Base-by-base conservation (phyloP, 2,888 invertebrate species). In the Tiliacea citrago region DNA sequence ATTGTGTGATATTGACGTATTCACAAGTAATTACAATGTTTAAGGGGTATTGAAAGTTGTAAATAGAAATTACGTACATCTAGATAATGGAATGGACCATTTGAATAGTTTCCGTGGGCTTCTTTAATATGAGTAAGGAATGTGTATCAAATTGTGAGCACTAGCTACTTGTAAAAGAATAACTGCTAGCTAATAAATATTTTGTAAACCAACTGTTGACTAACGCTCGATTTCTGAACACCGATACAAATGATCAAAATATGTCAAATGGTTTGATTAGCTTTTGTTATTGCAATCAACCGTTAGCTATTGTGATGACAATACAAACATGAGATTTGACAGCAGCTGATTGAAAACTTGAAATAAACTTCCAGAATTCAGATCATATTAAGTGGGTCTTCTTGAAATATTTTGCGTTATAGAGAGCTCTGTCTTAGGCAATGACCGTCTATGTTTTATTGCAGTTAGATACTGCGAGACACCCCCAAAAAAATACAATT, bases 1-100 rank as follows among this genome's bases (percentile, higher is more conserved):
- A 70, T 78, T 87, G 51, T 75, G 58, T 61, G 39, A 49, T 10
- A 39, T 49, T 83, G 78, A 88, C 82, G 84, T 86, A 82, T 73
- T 68, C 51, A 39, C 63, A 42, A 69, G 35, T 45, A 73, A 68
- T 72, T 63, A 63, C 18, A 65, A 63, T 74, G 63, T 68, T 57
- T 55, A 39, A 77, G 47, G 42, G 51, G 39, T 68, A 53, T 63
- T 60, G 45, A 51, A 61, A 47, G 24, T 29, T 13, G 83, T 58
- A 21, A 29, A 84, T 61, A 68, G 70, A 69, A 69, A 63, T 81
- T 65, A 57, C 62, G 62, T 69, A 58, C 60, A 55, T 16, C 45
- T 58, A 53, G 18, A 39, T 7, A 7, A 77, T 69, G 18, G 49
- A 70, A 62, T 83, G 29, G 42, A 10, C 9, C 21, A 35, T 29